These are phyloP conservation scores for Antennarius maculatus DNA, from an alignment of 2,797 vertebrate genomes.

Conservation along the genomic window DNA sequence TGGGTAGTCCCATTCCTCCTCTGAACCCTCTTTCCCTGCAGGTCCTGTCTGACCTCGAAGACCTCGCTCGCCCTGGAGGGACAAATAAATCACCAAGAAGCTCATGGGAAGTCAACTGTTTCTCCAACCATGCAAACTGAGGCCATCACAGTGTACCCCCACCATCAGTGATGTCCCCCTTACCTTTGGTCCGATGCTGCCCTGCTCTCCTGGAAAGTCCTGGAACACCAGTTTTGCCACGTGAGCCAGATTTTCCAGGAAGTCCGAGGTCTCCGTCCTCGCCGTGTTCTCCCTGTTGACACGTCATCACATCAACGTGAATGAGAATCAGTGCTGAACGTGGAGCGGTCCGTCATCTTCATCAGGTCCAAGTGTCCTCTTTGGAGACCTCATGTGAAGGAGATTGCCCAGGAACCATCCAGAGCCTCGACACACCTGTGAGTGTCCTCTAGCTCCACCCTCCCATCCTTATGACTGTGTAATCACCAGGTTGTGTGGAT, in stretches of 20 bases:
- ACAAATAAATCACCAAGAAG: slow-evolving; percentile 22
- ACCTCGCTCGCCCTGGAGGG: slow-evolving; percentile 90
- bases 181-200: slow-evolving; percentile 92
- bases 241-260: slow-evolving; percentile 86
- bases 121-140: neutral
- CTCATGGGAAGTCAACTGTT: neutral
- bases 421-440: neutral
- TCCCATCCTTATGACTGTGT: neutral
- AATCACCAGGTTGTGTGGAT: neutral
- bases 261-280: slow-evolving; percentile 89
- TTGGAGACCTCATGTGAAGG: neutral
- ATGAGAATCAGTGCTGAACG: neutral
- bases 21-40: slow-evolving; percentile 89
- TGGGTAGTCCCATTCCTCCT: slow-evolving; percentile 90
- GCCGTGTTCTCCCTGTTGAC: slow-evolving; percentile 91
- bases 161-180: neutral
- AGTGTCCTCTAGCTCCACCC: neutral
- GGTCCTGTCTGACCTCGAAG: slow-evolving; percentile 88
- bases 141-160: neutral
- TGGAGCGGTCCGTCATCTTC: neutral
- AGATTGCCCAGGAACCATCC: neutral
- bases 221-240: slow-evolving; percentile 87
- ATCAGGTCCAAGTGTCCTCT: neutral
- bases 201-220: slow-evolving; percentile 94
- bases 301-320: slow-evolving; percentile 11